Evolutionary conservation across 2,797 vertebrate genomes (phyloP), one percentile per base, ranked within the genome.

Genomic region (Helicolenus hilgendorfi): DNA sequence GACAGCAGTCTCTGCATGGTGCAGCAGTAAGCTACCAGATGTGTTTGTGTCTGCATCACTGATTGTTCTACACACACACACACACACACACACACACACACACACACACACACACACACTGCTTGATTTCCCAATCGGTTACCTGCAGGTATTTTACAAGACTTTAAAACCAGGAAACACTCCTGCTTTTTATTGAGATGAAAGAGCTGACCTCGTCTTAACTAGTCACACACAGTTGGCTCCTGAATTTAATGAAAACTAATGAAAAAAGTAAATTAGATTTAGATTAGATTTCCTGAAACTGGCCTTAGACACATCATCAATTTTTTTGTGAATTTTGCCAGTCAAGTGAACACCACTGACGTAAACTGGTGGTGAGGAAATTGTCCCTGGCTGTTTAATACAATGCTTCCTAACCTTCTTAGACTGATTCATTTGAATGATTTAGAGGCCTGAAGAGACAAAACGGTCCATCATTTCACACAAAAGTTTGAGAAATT

Each of bases 61-160:
- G 79, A 80, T 77, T 91, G 59, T 92, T 90, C 89, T 77, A 77
- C 73, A 22, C 55, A 49, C 60, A 76, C 67, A 20, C 72, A 67
- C 68, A 67, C 72, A 56, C 58, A 72, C 62, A 65, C 26, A 27
- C 26, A 27, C 26, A 27, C 78, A 79, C 72, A n/a, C 49, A 45
- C 58, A 75, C 65, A 18, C 70, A 65, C 67, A 65, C 72, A 62
- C 59, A 72, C 63, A 67, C 70, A 63, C 68, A n/a, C 14, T 33
- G 26, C 74, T 72, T 69, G 59, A 84, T 58, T 31, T 72, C 86
- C 20, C 64, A 79, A 64, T 56, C 11, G 10, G 78, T 41, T 72
- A 81, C 81, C 84, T 75, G 74, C 83, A 89, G 74, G 81, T 89
- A 80, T 91, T 96, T 96, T 90, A 95, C 33, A n/a, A 91, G 90